Evolutionary conservation across 2,113 vertebrate genomes (phyloP), one percentile per base, ranked within the genome.

Genomic region (Hippocampus abdominalis): DNA sequence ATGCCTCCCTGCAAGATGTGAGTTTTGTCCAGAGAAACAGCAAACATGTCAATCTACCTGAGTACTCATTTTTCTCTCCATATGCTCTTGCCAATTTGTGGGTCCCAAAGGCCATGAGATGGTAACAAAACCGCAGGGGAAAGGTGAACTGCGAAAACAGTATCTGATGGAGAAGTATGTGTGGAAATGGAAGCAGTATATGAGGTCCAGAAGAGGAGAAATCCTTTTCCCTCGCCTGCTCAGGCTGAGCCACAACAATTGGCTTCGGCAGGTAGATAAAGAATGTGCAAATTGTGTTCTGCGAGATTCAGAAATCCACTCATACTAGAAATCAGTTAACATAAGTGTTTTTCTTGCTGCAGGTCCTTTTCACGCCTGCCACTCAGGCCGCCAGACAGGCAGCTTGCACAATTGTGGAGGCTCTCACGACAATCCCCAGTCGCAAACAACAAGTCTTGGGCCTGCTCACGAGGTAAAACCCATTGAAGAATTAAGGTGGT

Each of bases 321-420:
- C 21, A 1, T n/a, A 15, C 32, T 21, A 57, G 39, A 53, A 64
- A 46, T 60, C 7, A 23, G 10, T 25, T 56, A 23, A 81, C 39
- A 21, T 4, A 60, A 18, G 8, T 63, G 53, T 9, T 54, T 67
- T 79, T 13, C 54, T 70, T 71, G 44, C 69, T 66, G 1, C 8
- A 99, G 97, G 97, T 99, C n/a, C 93, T 99, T 64, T 99, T 99
- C 66, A 99, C 97, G 40, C 97, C 97, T 0, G 96, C 97, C 1
- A 98, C 97, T 2, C 97, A 99, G 86, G 96, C 97, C 2, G 97
- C 97, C 0, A 89, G 97, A 20, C 97, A 99, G 78, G 97, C 97
- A 2, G 96, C 97, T 0, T 99, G 97, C 76, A 98, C 96, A 44
- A 99, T 99, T 0, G 96, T 99, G 61, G 97, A 99, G 87, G 96